phyloP scores from a whole-genome alignment of 2,113 vertebrate genomes.

The Lophius piscatorius region DNA sequence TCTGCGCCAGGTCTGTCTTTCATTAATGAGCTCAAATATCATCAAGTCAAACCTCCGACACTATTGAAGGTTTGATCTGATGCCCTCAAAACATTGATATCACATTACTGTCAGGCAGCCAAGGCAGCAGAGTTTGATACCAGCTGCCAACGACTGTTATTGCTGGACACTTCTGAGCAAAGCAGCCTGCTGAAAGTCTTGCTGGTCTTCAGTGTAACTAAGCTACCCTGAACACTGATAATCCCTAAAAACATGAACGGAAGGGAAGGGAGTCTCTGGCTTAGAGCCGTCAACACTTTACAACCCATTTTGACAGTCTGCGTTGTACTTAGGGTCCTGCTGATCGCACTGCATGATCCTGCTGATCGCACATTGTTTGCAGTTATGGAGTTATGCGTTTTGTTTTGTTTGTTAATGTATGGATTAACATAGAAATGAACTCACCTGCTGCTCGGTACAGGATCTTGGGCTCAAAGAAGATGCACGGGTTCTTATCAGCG shows the following conservation, averaged over 20 bases:
- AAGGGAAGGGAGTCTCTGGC: not conserved
- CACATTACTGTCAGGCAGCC: not conserved
- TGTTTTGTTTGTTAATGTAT: conserved; percentile 18
- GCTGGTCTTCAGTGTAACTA: conserved; percentile 4
- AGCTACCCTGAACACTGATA: not conserved
- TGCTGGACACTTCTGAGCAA: not conserved
- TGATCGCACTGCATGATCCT: too few relatives aligned
- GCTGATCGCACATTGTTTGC: conserved; percentile 37
- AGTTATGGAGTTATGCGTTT: conserved; percentile 33
- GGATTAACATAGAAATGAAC: conserved; percentile 8
- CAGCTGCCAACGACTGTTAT: conserved; percentile 10
- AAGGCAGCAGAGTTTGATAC: conserved; percentile 9
- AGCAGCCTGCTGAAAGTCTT: conserved; percentile 3
- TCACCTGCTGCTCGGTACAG: conserved; percentile 98
- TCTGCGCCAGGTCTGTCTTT: conserved; percentile 17
- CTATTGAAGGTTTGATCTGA: too few relatives aligned
- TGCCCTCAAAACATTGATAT: conserved; percentile 15
- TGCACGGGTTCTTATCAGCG: conserved; percentile 94
- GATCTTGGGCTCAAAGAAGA: conserved; percentile 99
- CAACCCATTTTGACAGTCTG: conserved; percentile 33
- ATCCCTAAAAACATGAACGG: not conserved
- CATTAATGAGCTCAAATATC: conserved; percentile 21
- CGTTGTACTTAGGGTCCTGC: conserved; percentile 37
- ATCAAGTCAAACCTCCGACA: not conserved
- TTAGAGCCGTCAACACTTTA: conserved; percentile 37